Percentiles rank a stretch among this genome's conserved stretches.
Conservation (phyloP, 37 sponge, comb jelly and placozoan species). For the Amphimedon queenslandica region DNA sequence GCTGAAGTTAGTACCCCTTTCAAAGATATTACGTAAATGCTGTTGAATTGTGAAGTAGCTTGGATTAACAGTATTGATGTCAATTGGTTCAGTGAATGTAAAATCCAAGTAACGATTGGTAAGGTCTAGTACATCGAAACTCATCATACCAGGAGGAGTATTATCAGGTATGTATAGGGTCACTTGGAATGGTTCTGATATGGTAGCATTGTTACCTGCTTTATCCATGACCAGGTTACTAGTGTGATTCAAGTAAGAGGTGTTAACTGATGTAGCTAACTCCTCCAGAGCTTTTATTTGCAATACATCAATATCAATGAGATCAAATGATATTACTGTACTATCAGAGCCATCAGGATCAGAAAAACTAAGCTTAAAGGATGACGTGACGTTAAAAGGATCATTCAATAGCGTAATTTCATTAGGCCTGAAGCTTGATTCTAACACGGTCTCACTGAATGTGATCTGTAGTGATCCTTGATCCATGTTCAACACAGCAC, state of each 20-base stretch:
- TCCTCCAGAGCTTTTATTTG: constrained; percentile 55
- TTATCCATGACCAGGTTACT: constrained; percentile 42
- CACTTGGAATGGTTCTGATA: constrained; percentile 36
- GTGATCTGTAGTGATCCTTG: constrained; percentile 36
- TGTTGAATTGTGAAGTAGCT: constrained; percentile 54
- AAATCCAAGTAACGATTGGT: constrained; percentile 28
- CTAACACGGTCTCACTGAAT: constrained; percentile 68
- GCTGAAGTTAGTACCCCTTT: constrained; percentile 17
- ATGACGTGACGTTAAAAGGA: not conserved
- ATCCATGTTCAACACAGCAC: constrained; percentile 51
- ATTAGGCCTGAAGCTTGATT: constrained; percentile 44
- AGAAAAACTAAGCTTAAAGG: constrained; percentile 51
- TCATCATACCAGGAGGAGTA: constrained; percentile 47
- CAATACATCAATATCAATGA: constrained; percentile 40
- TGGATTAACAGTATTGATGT: constrained; percentile 39
- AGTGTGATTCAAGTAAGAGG: constrained; percentile 61
- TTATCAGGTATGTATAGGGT: constrained; percentile 36
- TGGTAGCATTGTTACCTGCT: constrained; percentile 27
- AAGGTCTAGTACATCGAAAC: constrained; percentile 59
- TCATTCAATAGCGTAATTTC: constrained; percentile 49
- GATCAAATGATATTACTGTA: constrained; percentile 20
- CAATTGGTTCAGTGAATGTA: constrained; percentile 73
- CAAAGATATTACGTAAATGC: constrained; percentile 3
- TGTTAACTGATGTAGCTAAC: constrained; percentile 57
- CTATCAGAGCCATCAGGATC: constrained; percentile 12